Conservation (phyloP, 2,888 invertebrate genomes). For the Baccha elongata region DNA sequence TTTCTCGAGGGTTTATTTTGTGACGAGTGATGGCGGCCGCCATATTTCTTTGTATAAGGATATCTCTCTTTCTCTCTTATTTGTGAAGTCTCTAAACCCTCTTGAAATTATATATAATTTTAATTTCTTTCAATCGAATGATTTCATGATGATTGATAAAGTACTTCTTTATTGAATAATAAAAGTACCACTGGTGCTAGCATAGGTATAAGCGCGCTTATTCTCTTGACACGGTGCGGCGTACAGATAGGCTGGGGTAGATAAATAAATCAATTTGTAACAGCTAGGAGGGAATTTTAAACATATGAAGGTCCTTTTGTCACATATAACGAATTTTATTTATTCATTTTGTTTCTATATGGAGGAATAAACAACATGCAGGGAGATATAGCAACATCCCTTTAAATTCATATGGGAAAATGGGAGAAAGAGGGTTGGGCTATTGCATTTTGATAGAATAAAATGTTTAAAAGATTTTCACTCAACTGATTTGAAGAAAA, state of each 20-base stretch:
- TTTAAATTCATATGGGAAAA: background rate
- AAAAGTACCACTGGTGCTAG: constrained; percentile 48
- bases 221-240: background rate
- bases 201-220: constrained; percentile 1
- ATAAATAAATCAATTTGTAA: constrained; percentile 45
- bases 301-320: constrained; percentile 37
- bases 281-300: constrained; percentile 8
- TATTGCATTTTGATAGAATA: constrained; percentile 3
- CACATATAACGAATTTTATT: constrained; percentile 67
- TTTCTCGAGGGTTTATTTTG: constrained; percentile 29
- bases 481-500: constrained; percentile 35
- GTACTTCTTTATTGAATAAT: constrained; percentile 73
- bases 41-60: constrained; percentile 26
- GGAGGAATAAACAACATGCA: background rate
- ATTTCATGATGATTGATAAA: constrained; percentile 74
- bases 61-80: constrained; percentile 45
- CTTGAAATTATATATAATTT: constrained; percentile 39
- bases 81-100: constrained; percentile 32
- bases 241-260: background rate
- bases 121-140: constrained; percentile 73
- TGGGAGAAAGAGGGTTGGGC: constrained; percentile 57
- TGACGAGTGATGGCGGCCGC: constrained; percentile 55
- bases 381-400: background rate
- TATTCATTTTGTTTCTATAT: constrained; percentile 60
- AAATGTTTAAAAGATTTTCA: constrained; percentile 26